Conservation (phyloP, 2,113 vertebrate species). For the Nematolebias whitei region DNA sequence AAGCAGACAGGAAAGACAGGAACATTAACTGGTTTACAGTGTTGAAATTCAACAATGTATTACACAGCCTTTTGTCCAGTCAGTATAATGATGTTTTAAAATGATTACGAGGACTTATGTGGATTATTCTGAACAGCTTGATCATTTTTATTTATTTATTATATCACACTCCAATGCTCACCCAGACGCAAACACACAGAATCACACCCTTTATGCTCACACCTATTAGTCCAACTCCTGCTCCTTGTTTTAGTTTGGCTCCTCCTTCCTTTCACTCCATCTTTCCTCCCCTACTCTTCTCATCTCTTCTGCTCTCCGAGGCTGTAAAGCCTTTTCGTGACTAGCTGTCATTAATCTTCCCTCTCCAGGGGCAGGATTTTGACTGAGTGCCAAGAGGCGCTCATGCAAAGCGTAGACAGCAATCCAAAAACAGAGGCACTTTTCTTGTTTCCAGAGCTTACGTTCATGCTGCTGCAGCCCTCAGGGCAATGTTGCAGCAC, state of each 20-base stretch:
- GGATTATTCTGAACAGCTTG: constrained; percentile 22
- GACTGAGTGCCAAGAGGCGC: constrained; percentile 74
- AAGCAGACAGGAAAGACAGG: constrained; percentile 3
- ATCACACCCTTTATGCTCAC: constrained; percentile 36
- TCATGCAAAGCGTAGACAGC: constrained; percentile 77
- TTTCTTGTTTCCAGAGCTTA: constrained; percentile 72
- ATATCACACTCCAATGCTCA: constrained; percentile 2
- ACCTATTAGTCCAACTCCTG: constrained; percentile 20
- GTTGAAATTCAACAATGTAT: constrained; percentile 24
- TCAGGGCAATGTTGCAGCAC: constrained; percentile 36
- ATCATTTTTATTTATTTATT: constrained; percentile 17
- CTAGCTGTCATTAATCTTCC: constrained; percentile 84
- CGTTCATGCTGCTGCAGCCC: constrained; percentile 49
- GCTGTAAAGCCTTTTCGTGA: constrained; percentile 80
- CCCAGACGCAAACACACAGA: constrained; percentile 18
- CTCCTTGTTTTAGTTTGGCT: constrained; percentile 36
- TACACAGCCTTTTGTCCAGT: constrained; percentile 32
- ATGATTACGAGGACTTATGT: constrained; percentile 14
- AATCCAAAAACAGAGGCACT: constrained; percentile 75
- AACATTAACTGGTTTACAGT: constrained; percentile 46
- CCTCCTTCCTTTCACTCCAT: constrained; percentile 18
- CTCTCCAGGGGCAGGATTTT: constrained; percentile 80
- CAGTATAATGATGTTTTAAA: constrained; percentile 31
- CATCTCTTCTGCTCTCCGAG: constrained; percentile 55
- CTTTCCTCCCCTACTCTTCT: constrained; percentile 32